Base-by-base conservation (phyloP, 2,888 invertebrate species). In the Ophion slaviceki region DNA sequence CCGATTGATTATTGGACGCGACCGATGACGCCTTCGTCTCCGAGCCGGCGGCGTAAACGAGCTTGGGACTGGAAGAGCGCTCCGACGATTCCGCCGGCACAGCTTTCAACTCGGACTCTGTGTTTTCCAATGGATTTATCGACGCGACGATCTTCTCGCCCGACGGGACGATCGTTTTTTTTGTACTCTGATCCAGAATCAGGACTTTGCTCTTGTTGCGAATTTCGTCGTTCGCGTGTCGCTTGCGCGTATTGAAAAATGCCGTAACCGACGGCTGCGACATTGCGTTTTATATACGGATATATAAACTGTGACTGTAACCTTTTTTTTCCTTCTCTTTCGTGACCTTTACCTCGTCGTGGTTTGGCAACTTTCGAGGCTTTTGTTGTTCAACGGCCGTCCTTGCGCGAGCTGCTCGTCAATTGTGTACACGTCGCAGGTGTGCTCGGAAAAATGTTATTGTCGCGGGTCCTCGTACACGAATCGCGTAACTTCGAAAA, bases 191-290 rank as follows among this genome's bases (percentile, higher is more conserved):
- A 92, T 93, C 94, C 92, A 91, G 94, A 89, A 90, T 94, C 92
- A 92, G 94, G 92, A 92, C 94, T 93, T 94, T 94, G 14, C 92
- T 86, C 86, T 93, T 92, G 84, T 88, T 89, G 86, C 94, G 94
- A 79, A 94, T 91, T 92, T 97, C 97, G 75, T 97, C 97, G 10
- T 95, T 93, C n/a, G 96, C 96, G 83, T 96, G 95, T 90, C 97
- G 95, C 94, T 97, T 97, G 91, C 97, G 95, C 90, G 96, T 96
- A 92, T 95, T 96, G 93, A 97, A 97, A 95, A 95, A 97, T 87
- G 96, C 95, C 86, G 96, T 96, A 83, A 97, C 95, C 75, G 96
- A 96, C 90, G 97, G 96, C 94, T 97, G 97, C 87, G 97, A 96
- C 97, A 97, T 97, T 91, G 62, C 64, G 74, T 83, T 87, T 81